These are phyloP conservation scores for Hippasteria phrygiana DNA, from an alignment of 53 echinoderm and acorn worm genomes.

Conservation along the genomic window DNA sequence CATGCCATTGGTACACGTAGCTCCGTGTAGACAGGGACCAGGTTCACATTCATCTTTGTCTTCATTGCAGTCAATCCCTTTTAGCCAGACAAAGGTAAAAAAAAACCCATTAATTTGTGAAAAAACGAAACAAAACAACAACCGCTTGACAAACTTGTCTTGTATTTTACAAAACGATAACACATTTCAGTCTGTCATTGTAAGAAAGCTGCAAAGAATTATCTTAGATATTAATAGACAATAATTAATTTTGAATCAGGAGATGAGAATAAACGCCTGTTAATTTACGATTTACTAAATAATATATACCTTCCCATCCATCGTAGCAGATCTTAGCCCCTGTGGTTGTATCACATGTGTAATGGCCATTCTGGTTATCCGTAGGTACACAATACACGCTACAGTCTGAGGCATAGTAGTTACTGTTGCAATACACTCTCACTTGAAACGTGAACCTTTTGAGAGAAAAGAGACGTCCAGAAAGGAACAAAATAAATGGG, in stretches of 20 bases:
- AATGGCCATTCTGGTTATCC: slow-evolving; percentile 56
- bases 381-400: slow-evolving; percentile 40
- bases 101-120: too few species aligned
- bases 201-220: too few species aligned
- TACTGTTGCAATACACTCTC: slow-evolving; percentile 20
- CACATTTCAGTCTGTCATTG: too few species aligned
- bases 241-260: too few species aligned
- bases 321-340: slow-evolving; percentile 57
- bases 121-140: too few species aligned
- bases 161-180: too few species aligned
- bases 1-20: neutral
- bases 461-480: too few species aligned
- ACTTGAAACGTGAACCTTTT: slow-evolving; percentile 29
- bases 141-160: too few species aligned
- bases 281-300: neutral
- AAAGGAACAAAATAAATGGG: neutral
- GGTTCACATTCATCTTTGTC: neutral
- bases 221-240: too few species aligned
- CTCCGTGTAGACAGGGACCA: neutral
- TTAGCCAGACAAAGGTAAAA: too few species aligned
- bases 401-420: slow-evolving; percentile 52
- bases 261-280: too few species aligned
- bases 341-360: slow-evolving; percentile 42
- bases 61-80: slow-evolving; percentile 10
- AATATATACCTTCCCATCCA: slow-evolving; percentile 57